phyloP scores from a whole-genome alignment of 2,113 vertebrate genomes.

The Leptodactylus fuscus region DNA sequence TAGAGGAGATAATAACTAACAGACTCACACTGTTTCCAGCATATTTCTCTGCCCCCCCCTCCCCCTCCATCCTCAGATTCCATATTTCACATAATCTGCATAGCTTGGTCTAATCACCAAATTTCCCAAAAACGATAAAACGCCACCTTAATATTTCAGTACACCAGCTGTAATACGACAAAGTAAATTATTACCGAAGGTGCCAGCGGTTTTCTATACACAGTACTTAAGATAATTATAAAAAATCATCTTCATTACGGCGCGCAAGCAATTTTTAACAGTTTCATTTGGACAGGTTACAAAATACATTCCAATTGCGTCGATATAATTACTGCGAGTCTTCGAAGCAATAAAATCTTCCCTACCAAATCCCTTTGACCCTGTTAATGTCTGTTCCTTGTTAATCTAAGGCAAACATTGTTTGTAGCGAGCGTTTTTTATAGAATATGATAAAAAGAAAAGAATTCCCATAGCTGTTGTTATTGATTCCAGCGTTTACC shows the following conservation, averaged over 20 bases:
- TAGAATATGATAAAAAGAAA: conserved; percentile 77
- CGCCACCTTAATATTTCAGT: conserved; percentile 74
- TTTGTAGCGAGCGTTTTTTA: conserved; percentile 72
- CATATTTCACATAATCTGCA: conserved; percentile 72
- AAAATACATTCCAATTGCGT: conserved; percentile 75
- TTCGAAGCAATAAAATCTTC: conserved; percentile 74
- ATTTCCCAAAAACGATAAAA: conserved; percentile 70
- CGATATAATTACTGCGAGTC: conserved; percentile 75
- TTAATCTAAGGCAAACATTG: conserved; percentile 83
- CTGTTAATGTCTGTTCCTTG: conserved; percentile 75
- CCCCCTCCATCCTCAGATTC: not conserved
- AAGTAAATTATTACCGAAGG: conserved; percentile 76
- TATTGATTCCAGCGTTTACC: conserved; percentile 96
- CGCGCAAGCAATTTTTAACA: conserved; percentile 73
- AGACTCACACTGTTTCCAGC: conserved; percentile 62
- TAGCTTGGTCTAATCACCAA: conserved; percentile 68
- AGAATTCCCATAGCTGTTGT: conserved; percentile 96
- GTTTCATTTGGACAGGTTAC: conserved; percentile 79
- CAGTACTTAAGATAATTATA: conserved; percentile 79
- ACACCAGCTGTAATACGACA: conserved; percentile 72
- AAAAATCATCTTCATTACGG: conserved; percentile 79
- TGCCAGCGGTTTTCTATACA: conserved; percentile 76
- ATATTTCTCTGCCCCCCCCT: conserved; percentile 62
- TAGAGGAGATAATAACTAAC: conserved; percentile 67
- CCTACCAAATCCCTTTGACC: conserved; percentile 79